Conservation (phyloP, 2,888 invertebrate genomes). For the Rhimphoctona megacephalus region DNA sequence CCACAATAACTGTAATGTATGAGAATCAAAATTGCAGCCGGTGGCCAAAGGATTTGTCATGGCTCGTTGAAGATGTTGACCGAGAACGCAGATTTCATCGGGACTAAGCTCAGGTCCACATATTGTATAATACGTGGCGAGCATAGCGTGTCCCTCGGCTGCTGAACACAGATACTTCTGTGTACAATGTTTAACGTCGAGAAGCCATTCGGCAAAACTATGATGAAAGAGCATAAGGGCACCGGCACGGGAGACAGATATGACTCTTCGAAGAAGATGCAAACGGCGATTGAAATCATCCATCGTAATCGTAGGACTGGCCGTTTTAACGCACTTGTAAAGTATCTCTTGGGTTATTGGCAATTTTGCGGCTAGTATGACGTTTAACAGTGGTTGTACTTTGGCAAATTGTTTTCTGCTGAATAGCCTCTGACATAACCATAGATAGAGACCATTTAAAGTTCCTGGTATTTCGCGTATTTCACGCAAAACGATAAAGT, state of each 20-base stretch:
- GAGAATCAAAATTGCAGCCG: constrained; percentile 85
- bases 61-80: constrained; percentile 82
- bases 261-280: constrained; percentile 90
- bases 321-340: constrained; percentile 92
- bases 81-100: constrained; percentile 91
- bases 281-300: constrained; percentile 93
- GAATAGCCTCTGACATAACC: constrained; percentile 97
- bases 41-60: constrained; percentile 79
- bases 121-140: constrained; percentile 93
- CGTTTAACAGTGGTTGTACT: constrained; percentile 93
- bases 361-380: constrained; percentile 94
- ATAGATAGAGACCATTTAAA: constrained; percentile 96
- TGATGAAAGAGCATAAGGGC: constrained; percentile 94
- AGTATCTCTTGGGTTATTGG: constrained; percentile 94
- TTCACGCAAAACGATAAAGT: constrained; percentile 95
- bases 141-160: constrained; percentile 94
- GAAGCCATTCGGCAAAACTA: constrained; percentile 97
- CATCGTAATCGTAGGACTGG: constrained; percentile 91
- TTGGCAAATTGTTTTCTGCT: constrained; percentile 95
- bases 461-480: constrained; percentile 98
- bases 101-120: constrained; percentile 89
- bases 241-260: constrained; percentile 87
- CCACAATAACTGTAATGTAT: constrained; percentile 91
- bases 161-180: constrained; percentile 96
- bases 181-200: constrained; percentile 99